Conservation (phyloP, 1,140 invertebrate genomes). For the Maniola jurtina region DNA sequence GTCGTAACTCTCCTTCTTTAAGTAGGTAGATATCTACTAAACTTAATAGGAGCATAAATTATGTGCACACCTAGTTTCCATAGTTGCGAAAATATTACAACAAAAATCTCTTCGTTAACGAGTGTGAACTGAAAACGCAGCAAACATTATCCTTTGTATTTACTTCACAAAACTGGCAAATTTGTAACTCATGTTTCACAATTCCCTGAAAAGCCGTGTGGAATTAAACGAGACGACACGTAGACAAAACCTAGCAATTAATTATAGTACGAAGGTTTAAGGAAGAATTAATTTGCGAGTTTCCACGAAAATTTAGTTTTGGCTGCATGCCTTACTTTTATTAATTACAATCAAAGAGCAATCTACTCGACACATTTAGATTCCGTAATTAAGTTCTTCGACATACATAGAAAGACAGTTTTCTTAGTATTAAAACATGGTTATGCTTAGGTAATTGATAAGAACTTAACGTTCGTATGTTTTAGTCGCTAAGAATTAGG, state of each 20-base stretch:
- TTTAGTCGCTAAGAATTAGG: too few relatives aligned
- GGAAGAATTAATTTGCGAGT: conserved; percentile 1
- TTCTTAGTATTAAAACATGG: too few relatives aligned
- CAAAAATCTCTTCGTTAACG: not conserved
- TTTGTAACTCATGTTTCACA: conserved; percentile 2
- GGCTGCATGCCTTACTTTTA: not conserved
- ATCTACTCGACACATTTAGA: not conserved
- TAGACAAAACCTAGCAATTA: conserved; percentile 11
- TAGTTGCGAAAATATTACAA: not conserved
- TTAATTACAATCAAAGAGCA: conserved; percentile 12
- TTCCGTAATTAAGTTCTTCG: not conserved
- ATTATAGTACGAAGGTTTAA: not conserved
- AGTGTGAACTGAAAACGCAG: not conserved
- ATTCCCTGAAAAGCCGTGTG: not conserved
- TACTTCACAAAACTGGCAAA: not conserved
- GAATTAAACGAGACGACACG: not conserved
- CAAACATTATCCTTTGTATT: not conserved
- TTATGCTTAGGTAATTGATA: too few relatives aligned
- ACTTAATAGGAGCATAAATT: too few relatives aligned
- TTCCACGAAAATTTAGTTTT: conserved; percentile 1
- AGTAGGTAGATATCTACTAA: too few relatives aligned
- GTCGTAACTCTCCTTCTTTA: too few relatives aligned
- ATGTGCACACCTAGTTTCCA: too few relatives aligned
- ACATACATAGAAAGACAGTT: too few relatives aligned
- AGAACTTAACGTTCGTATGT: too few relatives aligned